Evolutionary conservation across 2,797 vertebrate genomes (phyloP).

Genomic region (Glossophaga mutica): DNA sequence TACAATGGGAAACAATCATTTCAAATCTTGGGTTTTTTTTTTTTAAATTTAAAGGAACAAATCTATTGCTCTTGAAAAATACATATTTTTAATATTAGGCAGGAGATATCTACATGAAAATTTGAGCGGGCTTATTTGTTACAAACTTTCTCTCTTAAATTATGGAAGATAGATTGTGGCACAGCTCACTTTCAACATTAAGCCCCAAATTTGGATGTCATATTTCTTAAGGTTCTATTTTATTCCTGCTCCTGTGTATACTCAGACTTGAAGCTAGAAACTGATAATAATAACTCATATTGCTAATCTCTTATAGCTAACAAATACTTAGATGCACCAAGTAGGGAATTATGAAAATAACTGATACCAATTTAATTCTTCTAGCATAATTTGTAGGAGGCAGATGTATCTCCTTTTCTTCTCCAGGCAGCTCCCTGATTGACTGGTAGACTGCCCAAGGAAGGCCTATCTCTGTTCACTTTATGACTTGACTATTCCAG

Average conservation of each 20-base stretch:
- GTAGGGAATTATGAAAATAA: neutral
- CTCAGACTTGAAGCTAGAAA: neutral
- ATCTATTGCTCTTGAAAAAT: neutral
- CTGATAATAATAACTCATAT: neutral
- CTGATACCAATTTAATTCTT: neutral
- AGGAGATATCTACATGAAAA: neutral
- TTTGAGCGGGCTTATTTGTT: neutral
- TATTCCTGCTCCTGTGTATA: neutral
- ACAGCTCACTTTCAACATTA: neutral
- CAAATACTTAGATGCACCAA: neutral
- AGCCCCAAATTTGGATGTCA: neutral
- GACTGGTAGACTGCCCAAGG: neutral
- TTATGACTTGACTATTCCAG: neutral
- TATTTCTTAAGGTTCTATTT: neutral
- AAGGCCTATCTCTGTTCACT: neutral
- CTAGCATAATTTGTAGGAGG: neutral
- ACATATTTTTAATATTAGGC: neutral
- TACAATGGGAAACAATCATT: conserved; percentile 9
- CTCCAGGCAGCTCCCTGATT: neutral
- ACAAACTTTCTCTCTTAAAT: neutral
- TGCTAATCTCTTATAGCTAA: neutral
- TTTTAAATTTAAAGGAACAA: conserved; percentile 34
- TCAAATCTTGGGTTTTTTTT: neutral
- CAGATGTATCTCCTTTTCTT: neutral
- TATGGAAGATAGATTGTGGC: neutral